phyloP scores from a whole-genome alignment of 2,797 vertebrate species.

The Selene dorsalis region DNA sequence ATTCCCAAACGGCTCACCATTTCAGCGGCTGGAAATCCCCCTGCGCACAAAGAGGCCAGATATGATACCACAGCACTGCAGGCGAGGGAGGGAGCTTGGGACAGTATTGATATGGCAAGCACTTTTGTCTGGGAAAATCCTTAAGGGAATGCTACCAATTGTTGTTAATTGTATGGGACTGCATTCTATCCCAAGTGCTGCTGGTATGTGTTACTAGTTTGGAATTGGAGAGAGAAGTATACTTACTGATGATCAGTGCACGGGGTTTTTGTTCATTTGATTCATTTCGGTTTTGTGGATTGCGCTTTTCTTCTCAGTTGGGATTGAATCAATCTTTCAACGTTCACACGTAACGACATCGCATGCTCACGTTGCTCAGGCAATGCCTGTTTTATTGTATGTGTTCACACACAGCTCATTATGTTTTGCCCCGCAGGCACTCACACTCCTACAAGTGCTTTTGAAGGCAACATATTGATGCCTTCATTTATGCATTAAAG shows the following conservation, averaged over 20 bases:
- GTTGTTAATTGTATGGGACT: slow-evolving; percentile 80
- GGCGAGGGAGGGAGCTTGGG: slow-evolving; percentile 83
- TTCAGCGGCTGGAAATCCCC: slow-evolving; percentile 87
- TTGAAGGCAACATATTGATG: slow-evolving; percentile 40
- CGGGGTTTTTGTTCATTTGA: slow-evolving; percentile 51
- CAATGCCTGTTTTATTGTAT: slow-evolving; percentile 23
- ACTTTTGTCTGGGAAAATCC: slow-evolving; percentile 84
- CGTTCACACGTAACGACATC: slow-evolving; percentile 13
- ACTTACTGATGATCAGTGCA: slow-evolving; percentile 55
- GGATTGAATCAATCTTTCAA: slow-evolving; percentile 32
- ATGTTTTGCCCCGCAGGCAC: slow-evolving; percentile 41
- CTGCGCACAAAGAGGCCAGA: slow-evolving; percentile 85
- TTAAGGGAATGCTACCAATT: slow-evolving; percentile 83
- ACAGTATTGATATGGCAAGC: slow-evolving; percentile 82
- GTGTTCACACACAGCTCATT: slow-evolving; percentile 27
- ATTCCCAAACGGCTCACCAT: slow-evolving; percentile 86
- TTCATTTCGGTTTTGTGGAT: slow-evolving; percentile 51
- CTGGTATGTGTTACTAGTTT: slow-evolving; percentile 78
- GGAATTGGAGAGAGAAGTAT: slow-evolving; percentile 73
- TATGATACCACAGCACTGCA: slow-evolving; percentile 86
- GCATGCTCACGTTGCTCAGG: slow-evolving; percentile 32
- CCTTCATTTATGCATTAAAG: too few species aligned
- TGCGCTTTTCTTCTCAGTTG: slow-evolving; percentile 18
- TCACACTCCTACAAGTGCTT: slow-evolving; percentile 26
- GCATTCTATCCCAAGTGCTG: slow-evolving; percentile 73